Conservation (phyloP, 2,113 vertebrate species). For the Macroglossus sobrinus region DNA sequence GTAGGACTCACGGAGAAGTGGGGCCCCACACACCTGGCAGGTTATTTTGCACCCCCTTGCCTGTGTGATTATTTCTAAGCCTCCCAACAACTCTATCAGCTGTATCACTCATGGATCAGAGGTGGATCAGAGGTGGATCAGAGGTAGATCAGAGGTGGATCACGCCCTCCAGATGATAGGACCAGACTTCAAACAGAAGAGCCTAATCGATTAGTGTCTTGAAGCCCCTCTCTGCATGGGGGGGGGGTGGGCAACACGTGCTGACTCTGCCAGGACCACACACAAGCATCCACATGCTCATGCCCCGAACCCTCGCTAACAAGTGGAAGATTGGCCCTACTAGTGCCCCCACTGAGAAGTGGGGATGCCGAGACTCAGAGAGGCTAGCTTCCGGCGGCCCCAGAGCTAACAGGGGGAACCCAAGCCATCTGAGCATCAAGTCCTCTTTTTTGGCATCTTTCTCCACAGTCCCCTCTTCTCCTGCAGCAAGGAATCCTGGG, state of each 20-base stretch:
- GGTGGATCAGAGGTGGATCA: no score
- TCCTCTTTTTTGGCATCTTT: no score
- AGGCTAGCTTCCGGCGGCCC: not conserved
- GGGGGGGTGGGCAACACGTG: no score
- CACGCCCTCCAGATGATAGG: not conserved
- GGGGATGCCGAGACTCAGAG: not conserved
- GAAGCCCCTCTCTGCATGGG: not conserved
- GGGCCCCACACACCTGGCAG: rapidly evolving
- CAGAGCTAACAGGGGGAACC: not conserved
- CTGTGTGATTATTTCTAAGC: not conserved
- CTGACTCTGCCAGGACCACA: no score
- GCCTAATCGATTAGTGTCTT: not conserved
- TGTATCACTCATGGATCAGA: not conserved
- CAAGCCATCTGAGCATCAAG: no score
- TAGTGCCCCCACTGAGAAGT: not conserved
- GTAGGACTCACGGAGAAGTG: not conserved
- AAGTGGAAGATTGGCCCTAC: rapidly evolving
- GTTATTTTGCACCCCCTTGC: no score
- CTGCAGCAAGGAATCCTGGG: rapidly evolving
- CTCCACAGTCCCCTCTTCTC: no score
- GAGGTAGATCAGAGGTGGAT: no score
- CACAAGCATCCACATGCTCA: rapidly evolving
- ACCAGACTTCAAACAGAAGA: not conserved
- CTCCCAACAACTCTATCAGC: rapidly evolving
- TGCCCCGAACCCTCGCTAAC: rapidly evolving